Evolutionary conservation across 2,113 vertebrate genomes (phyloP), one percentile per base, ranked within the genome.

Genomic region (Cyanoramphus novaezelandiae): DNA sequence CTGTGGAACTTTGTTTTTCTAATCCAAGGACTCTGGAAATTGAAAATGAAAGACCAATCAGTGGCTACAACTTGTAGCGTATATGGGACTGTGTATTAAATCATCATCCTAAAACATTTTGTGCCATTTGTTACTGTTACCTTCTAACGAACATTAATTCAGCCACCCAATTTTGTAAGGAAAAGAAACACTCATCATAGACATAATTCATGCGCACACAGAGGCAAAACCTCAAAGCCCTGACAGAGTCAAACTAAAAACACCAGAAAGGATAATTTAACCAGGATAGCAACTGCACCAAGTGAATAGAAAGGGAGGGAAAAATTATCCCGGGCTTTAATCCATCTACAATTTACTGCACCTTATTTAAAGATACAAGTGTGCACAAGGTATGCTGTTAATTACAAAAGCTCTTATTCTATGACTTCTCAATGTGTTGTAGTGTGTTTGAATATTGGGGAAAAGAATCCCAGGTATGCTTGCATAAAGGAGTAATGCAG

Each of bases 211-310:
- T 59, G 25, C n/a, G 79, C 18, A 39, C 21, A 41, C 2, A 64
- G 52, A 94, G 64, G 44, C 23, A 92, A 92, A 96, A 93, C 2
- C 55, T 74, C 21, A 76, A 37, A 79, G 59, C 65, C 57, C 64
- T 93, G 49, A 87, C 65, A 91, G 50, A 49, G 39, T 94, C 50
- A 90, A 86, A 95, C 91, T 95, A 76, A 92, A 89, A 92, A 46
- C 55, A 89, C 25, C 10, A 90, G 85, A 96, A 91, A 91, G n/a
- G 33, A 77, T 82, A 96, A 94, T 90, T 93, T 94, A 78, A 49
- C 33, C 19, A 65, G 59, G 88, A 94, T 62, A 90, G 18, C 52
- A 91, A 28, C 53, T 55, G 17, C 25, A 84, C 9, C 25, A 55
- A 82, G 29, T 86, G 88, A 95, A 95, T 88, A 83, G 13, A 78